Conservation (phyloP, 2,888 invertebrate species). For the Lasioglossum villosulum region DNA sequence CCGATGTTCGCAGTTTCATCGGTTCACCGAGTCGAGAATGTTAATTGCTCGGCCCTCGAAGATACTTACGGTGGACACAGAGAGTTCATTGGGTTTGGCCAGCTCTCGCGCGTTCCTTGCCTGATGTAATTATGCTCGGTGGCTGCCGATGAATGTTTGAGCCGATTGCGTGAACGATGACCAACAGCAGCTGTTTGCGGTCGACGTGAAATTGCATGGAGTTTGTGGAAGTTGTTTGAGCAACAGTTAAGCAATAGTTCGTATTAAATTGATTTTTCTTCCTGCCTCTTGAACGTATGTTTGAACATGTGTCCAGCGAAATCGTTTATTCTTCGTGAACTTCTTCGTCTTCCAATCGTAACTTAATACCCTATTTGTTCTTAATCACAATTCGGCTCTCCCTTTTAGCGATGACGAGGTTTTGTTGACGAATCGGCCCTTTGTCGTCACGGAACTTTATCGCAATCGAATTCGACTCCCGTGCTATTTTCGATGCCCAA, state of each 20-base stretch:
- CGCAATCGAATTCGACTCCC: neutral
- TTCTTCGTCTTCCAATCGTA: neutral
- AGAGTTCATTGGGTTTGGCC: neutral
- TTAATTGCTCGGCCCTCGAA: conserved; percentile 4
- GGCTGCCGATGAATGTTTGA: neutral
- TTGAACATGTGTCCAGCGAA: neutral
- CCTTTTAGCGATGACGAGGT: neutral
- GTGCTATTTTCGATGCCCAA: neutral
- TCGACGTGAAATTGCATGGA: neutral
- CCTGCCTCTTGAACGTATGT: neutral
- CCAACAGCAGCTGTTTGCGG: neutral
- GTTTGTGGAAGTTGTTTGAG: neutral
- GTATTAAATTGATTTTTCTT: neutral
- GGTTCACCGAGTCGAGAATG: conserved; percentile 13
- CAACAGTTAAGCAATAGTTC: neutral
- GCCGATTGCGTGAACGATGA: neutral
- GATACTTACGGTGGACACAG: neutral
- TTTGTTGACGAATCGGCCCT: neutral
- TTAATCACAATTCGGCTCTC: neutral
- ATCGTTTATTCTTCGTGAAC: neutral
- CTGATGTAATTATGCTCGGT: conserved; percentile 1
- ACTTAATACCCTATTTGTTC: neutral
- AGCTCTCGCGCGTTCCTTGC: neutral
- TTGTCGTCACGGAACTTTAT: neutral
- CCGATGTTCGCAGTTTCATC: conserved; percentile 19